A percentile compares a stretch with the other conserved stretches of the same genome.
Conservation (phyloP, 2,113 vertebrate genomes). For the Carollia perspicillata region DNA sequence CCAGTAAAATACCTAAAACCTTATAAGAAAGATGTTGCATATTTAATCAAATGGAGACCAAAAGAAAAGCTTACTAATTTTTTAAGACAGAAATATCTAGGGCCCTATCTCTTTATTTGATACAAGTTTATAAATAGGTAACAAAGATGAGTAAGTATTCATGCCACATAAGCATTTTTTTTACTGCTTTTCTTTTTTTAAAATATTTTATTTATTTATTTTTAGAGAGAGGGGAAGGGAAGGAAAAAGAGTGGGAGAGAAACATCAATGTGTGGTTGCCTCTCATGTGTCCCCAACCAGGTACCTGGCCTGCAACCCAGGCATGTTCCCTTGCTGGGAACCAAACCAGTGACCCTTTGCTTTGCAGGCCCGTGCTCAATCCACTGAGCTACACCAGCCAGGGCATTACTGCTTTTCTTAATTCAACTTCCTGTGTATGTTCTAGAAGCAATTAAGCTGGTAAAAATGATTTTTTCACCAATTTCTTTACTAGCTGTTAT, state of each 20-base stretch:
- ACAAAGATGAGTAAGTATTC: neutral
- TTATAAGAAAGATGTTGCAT: neutral
- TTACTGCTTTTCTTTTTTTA: constrained; percentile 27
- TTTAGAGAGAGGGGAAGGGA: no score
- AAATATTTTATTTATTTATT: no score
- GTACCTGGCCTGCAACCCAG: no score
- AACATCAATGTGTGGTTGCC: no score
- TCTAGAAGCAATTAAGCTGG: neutral
- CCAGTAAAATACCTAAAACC: neutral
- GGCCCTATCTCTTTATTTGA: neutral
- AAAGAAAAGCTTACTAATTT: neutral
- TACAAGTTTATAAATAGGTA: neutral
- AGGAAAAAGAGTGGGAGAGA: no score
- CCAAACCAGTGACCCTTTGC: no score
- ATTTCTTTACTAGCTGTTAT: constrained; percentile 9
- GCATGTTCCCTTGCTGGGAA: no score
- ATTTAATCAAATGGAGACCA: neutral
- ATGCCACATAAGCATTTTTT: neutral
- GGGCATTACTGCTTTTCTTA: neutral
- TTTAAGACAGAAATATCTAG: neutral
- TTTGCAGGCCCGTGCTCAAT: no score
- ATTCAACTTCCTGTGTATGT: constrained; percentile 34
- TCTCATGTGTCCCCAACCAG: no score
- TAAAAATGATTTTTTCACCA: constrained; percentile 32
- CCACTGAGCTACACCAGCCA: no score